Conservation (phyloP, 2,113 vertebrate genomes). For the Epinephelus cyanopodus region DNA sequence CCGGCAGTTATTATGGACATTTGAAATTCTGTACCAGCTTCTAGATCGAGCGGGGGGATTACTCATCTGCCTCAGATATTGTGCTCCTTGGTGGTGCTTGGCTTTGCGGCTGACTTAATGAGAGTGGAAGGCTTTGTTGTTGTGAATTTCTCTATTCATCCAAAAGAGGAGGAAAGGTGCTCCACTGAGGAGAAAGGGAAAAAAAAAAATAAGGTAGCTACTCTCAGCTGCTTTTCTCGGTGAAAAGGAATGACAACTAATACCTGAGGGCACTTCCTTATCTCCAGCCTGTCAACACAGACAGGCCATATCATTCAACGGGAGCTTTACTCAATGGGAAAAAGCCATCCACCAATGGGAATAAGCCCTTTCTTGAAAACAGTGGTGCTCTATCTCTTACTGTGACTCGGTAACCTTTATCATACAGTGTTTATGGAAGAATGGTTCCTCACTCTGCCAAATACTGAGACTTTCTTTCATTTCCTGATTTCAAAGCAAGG, state of each 20-base stretch:
- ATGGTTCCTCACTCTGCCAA: conserved; percentile 66
- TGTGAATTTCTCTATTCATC: conserved; percentile 90
- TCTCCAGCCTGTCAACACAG: conserved; percentile 94
- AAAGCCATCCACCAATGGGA: conserved; percentile 80
- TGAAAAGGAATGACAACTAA: conserved; percentile 92
- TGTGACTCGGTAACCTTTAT: conserved; percentile 78
- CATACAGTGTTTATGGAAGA: conserved; percentile 76
- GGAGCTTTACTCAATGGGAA: conserved; percentile 83
- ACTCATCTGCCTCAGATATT: conserved; percentile 82
- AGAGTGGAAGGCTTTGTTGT: conserved; percentile 87
- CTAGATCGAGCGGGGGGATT: conserved; percentile 84
- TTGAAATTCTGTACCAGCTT: conserved; percentile 84
- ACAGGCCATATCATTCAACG: conserved; percentile 88
- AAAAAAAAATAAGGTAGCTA: conserved; percentile 62
- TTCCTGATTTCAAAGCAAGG: conserved; percentile 80
- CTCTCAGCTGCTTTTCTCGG: conserved; percentile 78
- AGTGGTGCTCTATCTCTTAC: conserved; percentile 72
- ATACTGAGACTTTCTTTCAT: conserved; percentile 71
- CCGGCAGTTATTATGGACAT: conserved; percentile 83
- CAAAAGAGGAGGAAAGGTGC: conserved; percentile 83
- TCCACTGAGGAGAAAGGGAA: conserved; percentile 75
- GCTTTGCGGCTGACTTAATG: conserved; percentile 86
- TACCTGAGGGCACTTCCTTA: conserved; percentile 92
- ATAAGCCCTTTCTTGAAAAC: conserved; percentile 73
- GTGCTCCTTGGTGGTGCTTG: conserved; percentile 80